Conservation (phyloP, 1,140 invertebrate species). For the Diuraphis noxia region DNA sequence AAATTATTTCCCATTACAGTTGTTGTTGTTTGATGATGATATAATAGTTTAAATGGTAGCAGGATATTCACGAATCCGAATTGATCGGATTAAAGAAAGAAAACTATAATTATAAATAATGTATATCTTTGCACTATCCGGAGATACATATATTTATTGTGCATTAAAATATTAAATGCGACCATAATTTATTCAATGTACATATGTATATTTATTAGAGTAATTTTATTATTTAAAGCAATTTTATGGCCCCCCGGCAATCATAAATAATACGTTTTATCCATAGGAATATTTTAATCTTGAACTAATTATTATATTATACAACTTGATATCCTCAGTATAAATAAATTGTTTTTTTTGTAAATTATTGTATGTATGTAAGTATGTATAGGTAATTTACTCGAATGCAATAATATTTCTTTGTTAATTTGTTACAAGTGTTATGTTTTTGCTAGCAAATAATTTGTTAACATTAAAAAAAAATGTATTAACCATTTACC, state of each 20-base stretch:
- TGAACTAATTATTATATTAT: neutral
- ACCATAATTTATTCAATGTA: slow-evolving; percentile 1
- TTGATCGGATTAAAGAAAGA: neutral
- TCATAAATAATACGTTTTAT: neutral
- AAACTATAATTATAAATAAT: slow-evolving; percentile 1
- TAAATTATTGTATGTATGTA: neutral
- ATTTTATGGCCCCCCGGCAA: neutral
- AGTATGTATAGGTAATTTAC: neutral
- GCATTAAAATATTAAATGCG: neutral
- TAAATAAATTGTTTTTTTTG: neutral
- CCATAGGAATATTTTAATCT: neutral
- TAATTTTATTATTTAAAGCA: neutral
- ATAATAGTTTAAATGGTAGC: neutral
- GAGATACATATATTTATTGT: neutral
- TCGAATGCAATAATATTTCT: neutral
- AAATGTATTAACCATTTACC: neutral
- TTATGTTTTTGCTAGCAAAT: neutral
- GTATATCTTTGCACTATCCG: neutral
- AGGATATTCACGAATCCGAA: neutral
- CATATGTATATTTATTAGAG: neutral
- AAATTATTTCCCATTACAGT: neutral
- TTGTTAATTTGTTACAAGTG: neutral
- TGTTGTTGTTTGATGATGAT: neutral
- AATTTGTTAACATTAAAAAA: neutral
- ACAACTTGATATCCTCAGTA: neutral